These are phyloP conservation scores for Malurus cyaneus DNA, from an alignment of 2,113 vertebrate species.

Conservation along the genomic window DNA sequence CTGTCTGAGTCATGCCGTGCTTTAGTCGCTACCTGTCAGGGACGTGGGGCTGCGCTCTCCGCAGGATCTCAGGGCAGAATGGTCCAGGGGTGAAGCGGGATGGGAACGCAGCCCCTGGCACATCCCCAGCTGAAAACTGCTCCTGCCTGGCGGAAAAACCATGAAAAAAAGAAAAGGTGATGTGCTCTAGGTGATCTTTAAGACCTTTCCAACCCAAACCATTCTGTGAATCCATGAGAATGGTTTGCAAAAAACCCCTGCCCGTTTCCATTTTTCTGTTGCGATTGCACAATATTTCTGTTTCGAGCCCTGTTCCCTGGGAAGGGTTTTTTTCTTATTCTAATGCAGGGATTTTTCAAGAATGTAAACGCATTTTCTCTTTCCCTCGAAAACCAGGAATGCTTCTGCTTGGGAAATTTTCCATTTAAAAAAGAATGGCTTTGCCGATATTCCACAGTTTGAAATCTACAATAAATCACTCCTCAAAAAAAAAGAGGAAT, in stretches of 20 bases:
- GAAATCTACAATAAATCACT: not conserved
- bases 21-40: not conserved
- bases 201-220: not conserved
- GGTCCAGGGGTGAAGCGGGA: not conserved
- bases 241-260: not conserved
- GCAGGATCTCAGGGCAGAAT: not conserved
- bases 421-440: not conserved
- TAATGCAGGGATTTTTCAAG: not conserved
- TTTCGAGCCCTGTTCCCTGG: not conserved
- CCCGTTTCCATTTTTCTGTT: not conserved
- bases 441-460: not conserved
- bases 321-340: not conserved
- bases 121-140: rapidly evolving
- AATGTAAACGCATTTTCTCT: not conserved
- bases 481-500: not conserved
- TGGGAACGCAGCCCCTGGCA: not conserved
- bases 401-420: not conserved
- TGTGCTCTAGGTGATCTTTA: not conserved
- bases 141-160: not conserved
- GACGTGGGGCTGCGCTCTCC: not conserved
- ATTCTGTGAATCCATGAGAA: not conserved
- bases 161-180: not conserved
- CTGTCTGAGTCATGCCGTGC: not conserved
- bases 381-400: not conserved
- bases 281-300: not conserved